Percentiles rank a stretch among this genome's conserved stretches.
phyloP scores from a whole-genome alignment of 2,797 vertebrate genomes.

The Manis crassicaudata region DNA sequence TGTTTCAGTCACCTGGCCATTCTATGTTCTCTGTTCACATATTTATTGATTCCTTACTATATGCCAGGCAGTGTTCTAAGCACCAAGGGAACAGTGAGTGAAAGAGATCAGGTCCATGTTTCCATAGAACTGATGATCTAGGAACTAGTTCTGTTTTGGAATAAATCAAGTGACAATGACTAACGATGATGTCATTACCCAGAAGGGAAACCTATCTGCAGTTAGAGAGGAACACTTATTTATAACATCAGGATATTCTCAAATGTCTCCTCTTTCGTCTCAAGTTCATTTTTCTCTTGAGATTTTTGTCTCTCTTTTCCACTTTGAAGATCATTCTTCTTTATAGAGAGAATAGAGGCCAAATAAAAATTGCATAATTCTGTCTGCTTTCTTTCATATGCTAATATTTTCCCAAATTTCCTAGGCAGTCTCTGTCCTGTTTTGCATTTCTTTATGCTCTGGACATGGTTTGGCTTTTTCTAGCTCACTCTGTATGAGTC shows the following conservation, averaged over 20 bases:
- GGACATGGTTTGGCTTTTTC: background rate
- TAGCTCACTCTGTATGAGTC: background rate
- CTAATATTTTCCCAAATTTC: background rate
- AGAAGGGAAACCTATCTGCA: background rate
- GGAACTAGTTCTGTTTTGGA: background rate
- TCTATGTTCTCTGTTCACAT: background rate
- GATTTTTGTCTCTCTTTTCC: background rate
- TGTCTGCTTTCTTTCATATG: background rate
- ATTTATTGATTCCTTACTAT: background rate
- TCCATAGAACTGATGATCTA: background rate
- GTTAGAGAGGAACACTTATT: background rate
- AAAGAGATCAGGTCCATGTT: background rate
- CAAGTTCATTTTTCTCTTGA: slow-evolving; percentile 3
- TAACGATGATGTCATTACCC: background rate
- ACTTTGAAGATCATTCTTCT: background rate
- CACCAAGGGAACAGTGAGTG: no score
- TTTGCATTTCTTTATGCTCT: background rate
- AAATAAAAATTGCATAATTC: background rate
- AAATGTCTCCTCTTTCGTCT: background rate
- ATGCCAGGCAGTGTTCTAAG: background rate
- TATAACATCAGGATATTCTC: background rate
- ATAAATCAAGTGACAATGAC: background rate
- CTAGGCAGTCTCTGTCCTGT: background rate
- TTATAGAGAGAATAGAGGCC: background rate
- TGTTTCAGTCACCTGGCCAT: background rate